These are phyloP conservation scores for Eustalomyia histrio DNA, from an alignment of 2,888 invertebrate genomes.

Conservation along the genomic window DNA sequence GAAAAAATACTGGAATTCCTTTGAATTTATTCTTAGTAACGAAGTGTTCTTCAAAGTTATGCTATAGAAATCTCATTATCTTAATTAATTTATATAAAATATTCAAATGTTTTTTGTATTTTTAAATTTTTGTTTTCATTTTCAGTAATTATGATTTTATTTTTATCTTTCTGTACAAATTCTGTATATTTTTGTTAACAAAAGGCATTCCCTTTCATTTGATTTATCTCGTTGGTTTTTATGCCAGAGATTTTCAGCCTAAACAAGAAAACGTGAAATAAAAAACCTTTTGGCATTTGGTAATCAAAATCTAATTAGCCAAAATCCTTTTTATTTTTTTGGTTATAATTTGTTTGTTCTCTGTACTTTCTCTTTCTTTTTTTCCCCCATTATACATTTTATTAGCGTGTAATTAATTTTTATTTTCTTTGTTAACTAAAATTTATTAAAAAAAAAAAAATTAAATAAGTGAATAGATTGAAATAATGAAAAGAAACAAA, in stretches of 20 bases:
- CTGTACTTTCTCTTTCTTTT: neutral
- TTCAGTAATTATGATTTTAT: neutral
- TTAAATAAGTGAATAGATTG: neutral
- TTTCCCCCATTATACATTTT: slow-evolving; percentile 27
- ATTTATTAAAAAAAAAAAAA: slow-evolving; percentile 13
- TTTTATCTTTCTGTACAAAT: neutral
- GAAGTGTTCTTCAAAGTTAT: too few species aligned
- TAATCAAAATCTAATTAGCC: slow-evolving; percentile 49
- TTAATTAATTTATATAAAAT: neutral
- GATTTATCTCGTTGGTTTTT: neutral
- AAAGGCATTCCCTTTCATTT: neutral
- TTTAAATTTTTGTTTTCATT: neutral
- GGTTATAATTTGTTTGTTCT: neutral
- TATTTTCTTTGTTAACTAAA: slow-evolving; percentile 27
- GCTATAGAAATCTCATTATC: neutral
- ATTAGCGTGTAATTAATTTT: slow-evolving; percentile 51
- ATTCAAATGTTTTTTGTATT: neutral
- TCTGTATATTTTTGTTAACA: neutral
- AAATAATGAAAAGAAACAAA: too few species aligned
- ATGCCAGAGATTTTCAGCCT: neutral
- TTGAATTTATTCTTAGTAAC: too few species aligned
- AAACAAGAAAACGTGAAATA: neutral
- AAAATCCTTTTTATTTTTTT: slow-evolving; percentile 12
- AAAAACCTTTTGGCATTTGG: slow-evolving; percentile 26
- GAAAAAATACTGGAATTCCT: too few species aligned